Conservation (phyloP, 2,888 invertebrate species). For the Cephonodes hylas region DNA sequence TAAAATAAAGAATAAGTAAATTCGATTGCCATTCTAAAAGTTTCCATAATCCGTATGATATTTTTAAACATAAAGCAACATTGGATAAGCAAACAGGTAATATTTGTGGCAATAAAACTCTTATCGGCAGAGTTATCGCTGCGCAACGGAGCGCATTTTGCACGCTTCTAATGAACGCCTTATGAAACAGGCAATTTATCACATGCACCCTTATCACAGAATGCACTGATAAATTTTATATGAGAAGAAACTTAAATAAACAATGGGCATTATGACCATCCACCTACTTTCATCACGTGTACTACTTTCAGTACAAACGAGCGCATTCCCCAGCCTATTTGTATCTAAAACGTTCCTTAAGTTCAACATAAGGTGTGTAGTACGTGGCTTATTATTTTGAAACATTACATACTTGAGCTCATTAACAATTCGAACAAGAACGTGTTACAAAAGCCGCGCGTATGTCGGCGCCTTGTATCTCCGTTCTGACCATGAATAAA, state of each 20-base stretch:
- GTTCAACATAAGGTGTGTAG: constrained; percentile 60
- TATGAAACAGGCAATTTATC: constrained; percentile 81
- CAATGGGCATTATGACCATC: constrained; percentile 50
- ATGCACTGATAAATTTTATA: constrained; percentile 73
- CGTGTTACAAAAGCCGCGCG: constrained; percentile 66
- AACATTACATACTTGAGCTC: constrained; percentile 61
- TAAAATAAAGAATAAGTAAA: not conserved
- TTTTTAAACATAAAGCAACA: constrained; percentile 47
- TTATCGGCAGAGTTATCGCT: constrained; percentile 73
- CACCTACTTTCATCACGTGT: not conserved
- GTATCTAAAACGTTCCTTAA: constrained; percentile 31
- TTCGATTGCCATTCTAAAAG: not conserved
- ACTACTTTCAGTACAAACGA: not conserved
- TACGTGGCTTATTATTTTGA: constrained; percentile 67
- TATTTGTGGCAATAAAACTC: constrained; percentile 76
- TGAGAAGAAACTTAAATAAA: constrained; percentile 66
- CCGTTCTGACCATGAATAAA: constrained; percentile 76
- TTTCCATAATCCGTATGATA: constrained; percentile 19
- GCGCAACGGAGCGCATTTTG: constrained; percentile 77
- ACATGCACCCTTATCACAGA: constrained; percentile 74
- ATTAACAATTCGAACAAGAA: constrained; percentile 72
- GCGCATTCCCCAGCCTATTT: not conserved
- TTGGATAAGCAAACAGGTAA: constrained; percentile 71
- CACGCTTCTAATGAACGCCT: constrained; percentile 80
- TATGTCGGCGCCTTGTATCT: constrained; percentile 74